Evolutionary conservation across 2,113 vertebrate species (phyloP).

Genomic region (Nycticorax nycticorax): DNA sequence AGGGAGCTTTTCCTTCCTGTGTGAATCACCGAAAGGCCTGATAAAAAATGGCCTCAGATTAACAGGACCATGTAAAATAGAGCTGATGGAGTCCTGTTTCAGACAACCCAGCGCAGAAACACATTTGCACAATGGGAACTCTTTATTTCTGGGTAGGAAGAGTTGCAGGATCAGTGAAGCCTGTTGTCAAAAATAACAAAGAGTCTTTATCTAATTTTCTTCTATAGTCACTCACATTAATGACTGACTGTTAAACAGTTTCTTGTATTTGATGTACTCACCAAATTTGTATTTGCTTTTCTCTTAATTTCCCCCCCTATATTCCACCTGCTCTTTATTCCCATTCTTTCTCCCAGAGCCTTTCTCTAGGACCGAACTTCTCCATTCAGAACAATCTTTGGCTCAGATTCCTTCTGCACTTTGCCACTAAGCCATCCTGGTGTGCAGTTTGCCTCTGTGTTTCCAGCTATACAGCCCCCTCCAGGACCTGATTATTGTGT

Average conservation of each 20-base stretch:
- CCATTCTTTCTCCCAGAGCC: not conserved
- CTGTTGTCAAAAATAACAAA: not conserved
- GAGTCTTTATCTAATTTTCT: not conserved
- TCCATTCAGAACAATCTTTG: not conserved
- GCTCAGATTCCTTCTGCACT: not conserved
- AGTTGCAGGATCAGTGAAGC: not conserved
- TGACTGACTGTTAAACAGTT: not conserved
- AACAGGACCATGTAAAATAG: not conserved
- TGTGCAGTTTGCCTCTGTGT: not conserved
- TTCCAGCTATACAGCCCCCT: not conserved
- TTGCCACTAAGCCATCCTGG: not conserved
- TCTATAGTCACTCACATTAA: not conserved
- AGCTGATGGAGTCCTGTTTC: not conserved
- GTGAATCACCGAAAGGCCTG: not conserved
- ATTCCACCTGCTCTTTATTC: not conserved
- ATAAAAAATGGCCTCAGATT: not conserved
- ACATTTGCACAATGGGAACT: not conserved
- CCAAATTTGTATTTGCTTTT: not conserved
- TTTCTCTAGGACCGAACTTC: not conserved
- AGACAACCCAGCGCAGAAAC: not conserved
- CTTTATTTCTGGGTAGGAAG: not conserved
- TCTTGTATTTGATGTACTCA: not conserved
- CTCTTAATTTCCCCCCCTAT: not conserved
- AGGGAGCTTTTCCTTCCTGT: not conserved
- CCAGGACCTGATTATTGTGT: not conserved